Base-by-base conservation (phyloP, 2,113 vertebrate species). In the Xenopus laevis region DNA sequence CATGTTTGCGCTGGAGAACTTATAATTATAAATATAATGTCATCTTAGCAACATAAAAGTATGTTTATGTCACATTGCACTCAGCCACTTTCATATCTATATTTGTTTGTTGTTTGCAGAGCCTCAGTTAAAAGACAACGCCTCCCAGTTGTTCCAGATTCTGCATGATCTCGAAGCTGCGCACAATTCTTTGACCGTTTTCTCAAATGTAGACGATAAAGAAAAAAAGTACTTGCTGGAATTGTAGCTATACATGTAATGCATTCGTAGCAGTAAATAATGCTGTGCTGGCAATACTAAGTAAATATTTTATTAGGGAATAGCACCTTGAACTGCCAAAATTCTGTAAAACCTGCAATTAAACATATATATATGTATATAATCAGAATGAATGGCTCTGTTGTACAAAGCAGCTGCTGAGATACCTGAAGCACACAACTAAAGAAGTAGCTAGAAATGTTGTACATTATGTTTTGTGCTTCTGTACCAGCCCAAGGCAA, bases 81-180 rank as follows among this genome's bases (percentile, higher is more conserved):
- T 9, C 8, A 40, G 6, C 33, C 33, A 40, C 33, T 40, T 6
- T 9, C 6, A 3, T 40, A 40, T 40, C 3, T 4, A 40, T 40
- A 40, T 40, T 50, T 12, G 5, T 50, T 50, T 50, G 12, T 50
- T 50, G 2, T 55, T 55, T n/a, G 53, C 79, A 90, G 89, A 63
- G 65, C 20, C 67, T 75, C 80, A 71, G 69, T 82, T 81, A 1
- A 1, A 50, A 1, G 86, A 87, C 58, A 67, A 68, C 0, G 78
- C 89, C 52, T 71, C 77, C 13, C 84, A 53, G 72, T 86, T 95
- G 21, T 84, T 94, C 0, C 71, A 30, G 20, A 84, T 89, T 63
- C 87, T 95, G 20, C 83, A 69, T 74, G 87, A 92, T 3, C 87
- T 95, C 27, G 86, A 72, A 45, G 20, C 81, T 0, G 84, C 88